phyloP scores from a whole-genome alignment of 2,888 invertebrate species.

The Cyaniris semiargus region DNA sequence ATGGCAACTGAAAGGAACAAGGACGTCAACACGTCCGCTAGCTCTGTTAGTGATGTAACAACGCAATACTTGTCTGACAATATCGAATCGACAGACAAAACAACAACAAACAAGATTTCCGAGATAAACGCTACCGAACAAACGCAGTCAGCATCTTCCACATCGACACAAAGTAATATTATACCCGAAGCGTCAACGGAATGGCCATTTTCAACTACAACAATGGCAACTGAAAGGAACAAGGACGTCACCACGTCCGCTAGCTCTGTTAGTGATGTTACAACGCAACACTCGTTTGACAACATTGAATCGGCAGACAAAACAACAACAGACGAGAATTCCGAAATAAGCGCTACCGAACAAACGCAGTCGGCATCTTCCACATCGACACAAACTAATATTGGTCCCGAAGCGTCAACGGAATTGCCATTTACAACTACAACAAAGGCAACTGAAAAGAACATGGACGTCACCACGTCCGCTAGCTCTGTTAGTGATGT shows the following conservation, averaged over 20 bases:
- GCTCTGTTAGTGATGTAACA: too few relatives aligned
- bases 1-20: too few relatives aligned
- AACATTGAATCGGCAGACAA: neutral
- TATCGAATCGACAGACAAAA: neutral
- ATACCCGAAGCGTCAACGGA: accelerated
- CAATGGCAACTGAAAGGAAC: neutral
- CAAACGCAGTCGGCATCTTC: neutral
- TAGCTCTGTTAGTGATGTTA: neutral
- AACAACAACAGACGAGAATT: neutral
- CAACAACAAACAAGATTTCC: too few relatives aligned
- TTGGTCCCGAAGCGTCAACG: neutral
- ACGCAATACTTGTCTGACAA: too few relatives aligned
- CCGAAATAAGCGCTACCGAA: neutral
- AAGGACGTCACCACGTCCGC: neutral
- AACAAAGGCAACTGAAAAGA: neutral
- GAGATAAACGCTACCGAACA: too few relatives aligned
- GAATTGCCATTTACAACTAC: neutral
- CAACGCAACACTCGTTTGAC: neutral
- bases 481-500: neutral
- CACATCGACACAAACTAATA: neutral
- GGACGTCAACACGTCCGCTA: too few relatives aligned
- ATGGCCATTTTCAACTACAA: neutral
- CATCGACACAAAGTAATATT: neutral
- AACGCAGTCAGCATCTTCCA: too few relatives aligned
- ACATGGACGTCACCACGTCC: neutral